Evolutionary conservation across 2,113 vertebrate species (phyloP).

Genomic region (Vulpes lagopus): DNA sequence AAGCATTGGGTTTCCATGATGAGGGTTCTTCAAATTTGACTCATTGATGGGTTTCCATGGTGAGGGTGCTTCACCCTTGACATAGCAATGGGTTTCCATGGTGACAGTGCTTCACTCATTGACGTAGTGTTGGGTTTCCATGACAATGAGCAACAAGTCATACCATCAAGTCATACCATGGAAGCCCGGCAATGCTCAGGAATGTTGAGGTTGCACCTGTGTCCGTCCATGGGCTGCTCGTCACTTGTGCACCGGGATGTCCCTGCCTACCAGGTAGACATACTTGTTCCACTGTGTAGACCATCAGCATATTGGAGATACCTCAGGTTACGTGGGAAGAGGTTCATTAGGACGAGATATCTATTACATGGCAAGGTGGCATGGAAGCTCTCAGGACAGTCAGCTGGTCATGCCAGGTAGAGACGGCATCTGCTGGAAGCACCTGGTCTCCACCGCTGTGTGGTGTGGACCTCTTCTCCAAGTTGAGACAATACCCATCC

Average conservation of each 20-base stretch:
- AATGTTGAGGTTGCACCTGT: not conserved
- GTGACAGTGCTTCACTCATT: no score
- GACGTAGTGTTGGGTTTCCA: no score
- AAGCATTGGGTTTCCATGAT: no score
- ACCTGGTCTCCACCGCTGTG: rapidly evolving
- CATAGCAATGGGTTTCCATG: no score
- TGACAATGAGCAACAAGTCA: no score
- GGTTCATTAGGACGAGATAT: no score
- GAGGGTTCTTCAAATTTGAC: no score
- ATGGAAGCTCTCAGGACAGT: rapidly evolving
- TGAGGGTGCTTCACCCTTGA: no score
- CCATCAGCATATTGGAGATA: rapidly evolving
- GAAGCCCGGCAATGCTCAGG: not conserved
- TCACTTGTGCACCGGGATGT: rapidly evolving
- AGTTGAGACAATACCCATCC: not conserved
- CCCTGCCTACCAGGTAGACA: not conserved
- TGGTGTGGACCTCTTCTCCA: not conserved
- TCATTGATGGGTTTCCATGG: no score
- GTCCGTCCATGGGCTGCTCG: not conserved
- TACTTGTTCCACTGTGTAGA: not conserved
- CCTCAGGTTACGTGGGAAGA: not conserved
- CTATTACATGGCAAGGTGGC: rapidly evolving
- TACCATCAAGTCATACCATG: no score
- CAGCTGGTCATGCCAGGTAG: not conserved
- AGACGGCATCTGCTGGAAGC: not conserved